A percentile compares a stretch with the other conserved stretches of the same genome.
These are phyloP conservation scores for Torymus auratus DNA, from an alignment of 2,888 invertebrate species.

Conservation along the genomic window DNA sequence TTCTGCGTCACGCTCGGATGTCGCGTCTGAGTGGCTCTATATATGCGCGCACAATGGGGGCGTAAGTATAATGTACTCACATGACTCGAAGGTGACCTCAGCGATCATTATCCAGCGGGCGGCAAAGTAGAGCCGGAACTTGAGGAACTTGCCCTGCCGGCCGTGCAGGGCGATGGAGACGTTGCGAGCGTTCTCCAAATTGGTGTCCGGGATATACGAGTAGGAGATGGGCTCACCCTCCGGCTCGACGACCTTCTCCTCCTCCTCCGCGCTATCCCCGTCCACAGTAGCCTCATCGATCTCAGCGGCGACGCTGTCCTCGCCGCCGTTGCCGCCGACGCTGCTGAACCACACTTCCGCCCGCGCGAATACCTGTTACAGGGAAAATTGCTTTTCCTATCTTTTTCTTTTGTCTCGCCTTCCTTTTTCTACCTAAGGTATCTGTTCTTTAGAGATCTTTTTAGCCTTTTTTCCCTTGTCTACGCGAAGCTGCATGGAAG, in stretches of 20 bases:
- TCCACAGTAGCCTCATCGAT: background rate
- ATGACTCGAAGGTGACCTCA: constrained; percentile 82
- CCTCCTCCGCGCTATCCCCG: background rate
- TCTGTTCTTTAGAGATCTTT: too few relatives aligned
- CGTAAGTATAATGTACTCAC: constrained; percentile 72
- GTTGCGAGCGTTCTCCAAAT: constrained; percentile 83
- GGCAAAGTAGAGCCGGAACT: constrained; percentile 82
- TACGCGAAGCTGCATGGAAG: too few relatives aligned
- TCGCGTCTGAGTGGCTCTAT: background rate
- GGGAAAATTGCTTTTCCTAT: constrained; percentile 37
- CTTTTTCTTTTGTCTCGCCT: background rate
- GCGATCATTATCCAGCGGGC: constrained; percentile 85
- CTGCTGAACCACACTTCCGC: constrained; percentile 81
- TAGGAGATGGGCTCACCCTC: constrained; percentile 72
- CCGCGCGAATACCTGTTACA: constrained; percentile 81
- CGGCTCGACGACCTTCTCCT: constrained; percentile 57
- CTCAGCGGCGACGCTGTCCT: constrained; percentile 2
- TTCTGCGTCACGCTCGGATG: background rate
- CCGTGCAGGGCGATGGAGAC: constrained; percentile 83
- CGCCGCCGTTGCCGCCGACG: background rate
- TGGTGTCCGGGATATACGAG: constrained; percentile 80
- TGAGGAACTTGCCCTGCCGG: constrained; percentile 81
- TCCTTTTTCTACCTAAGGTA: background rate
- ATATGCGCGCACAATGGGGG: background rate
- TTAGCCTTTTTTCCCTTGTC: too few relatives aligned